A percentile compares a stretch with the other conserved stretches of the same genome.
Evolutionary conservation across 2,888 invertebrate genomes (phyloP).

Genomic region (Scaptomyza tumidula): DNA sequence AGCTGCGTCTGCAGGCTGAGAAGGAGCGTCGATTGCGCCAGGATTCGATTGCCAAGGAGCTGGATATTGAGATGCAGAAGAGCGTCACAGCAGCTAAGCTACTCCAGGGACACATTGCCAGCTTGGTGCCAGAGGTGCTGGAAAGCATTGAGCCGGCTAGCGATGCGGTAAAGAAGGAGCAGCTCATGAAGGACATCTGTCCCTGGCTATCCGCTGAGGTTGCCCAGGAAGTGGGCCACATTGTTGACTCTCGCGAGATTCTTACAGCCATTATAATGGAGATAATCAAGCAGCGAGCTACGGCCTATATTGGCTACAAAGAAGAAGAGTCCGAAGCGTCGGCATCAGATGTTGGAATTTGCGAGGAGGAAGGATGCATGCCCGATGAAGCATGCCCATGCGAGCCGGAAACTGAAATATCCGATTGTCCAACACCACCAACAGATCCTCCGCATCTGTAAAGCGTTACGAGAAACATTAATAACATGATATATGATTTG

Average conservation of each 20-base stretch:
- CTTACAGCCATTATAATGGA: conserved; percentile 92
- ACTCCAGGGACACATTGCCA: conserved; percentile 93
- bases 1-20: conserved; percentile 88
- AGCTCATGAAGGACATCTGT: conserved; percentile 88
- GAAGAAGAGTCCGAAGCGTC: conserved; percentile 60
- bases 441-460: conserved; percentile 53
- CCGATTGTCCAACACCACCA: conserved; percentile 54
- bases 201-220: conserved; percentile 95
- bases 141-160: conserved; percentile 87
- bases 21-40: conserved; percentile 91
- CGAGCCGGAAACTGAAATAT: conserved; percentile 57
- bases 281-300: conserved; percentile 90
- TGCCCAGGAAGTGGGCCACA: conserved; percentile 91
- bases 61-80: conserved; percentile 91
- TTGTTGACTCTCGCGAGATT: conserved; percentile 92
- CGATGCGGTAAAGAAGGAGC: conserved; percentile 84
- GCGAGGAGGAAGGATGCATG: conserved; percentile 70
- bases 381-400: conserved; percentile 68
- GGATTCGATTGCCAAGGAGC: conserved; percentile 87
- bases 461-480: conserved; percentile 9
- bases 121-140: conserved; percentile 93
- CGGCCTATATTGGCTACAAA: conserved; percentile 78
- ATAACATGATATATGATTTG: conserved; percentile 45
- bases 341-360: conserved; percentile 35
- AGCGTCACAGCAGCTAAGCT: conserved; percentile 93